phyloP scores from a whole-genome alignment of 1,140 invertebrate species.

The Pseudomyrmex sp. region DNA sequence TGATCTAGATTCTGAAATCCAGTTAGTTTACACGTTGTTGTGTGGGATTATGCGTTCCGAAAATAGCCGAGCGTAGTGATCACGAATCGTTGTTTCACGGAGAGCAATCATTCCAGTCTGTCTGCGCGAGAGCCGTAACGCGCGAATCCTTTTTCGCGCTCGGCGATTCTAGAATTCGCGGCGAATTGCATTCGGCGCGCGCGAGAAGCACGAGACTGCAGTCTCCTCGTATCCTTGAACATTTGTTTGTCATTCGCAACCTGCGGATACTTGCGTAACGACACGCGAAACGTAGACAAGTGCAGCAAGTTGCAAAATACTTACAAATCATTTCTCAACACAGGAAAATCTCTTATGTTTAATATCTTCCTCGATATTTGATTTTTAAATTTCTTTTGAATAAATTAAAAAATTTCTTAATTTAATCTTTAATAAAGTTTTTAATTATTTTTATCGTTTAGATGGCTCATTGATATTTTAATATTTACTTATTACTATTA shows the following conservation, averaged over 20 bases:
- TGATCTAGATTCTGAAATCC: not conserved
- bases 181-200: conserved; percentile 8
- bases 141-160: not conserved
- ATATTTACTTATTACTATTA: not conserved
- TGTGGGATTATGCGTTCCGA: conserved; percentile 35
- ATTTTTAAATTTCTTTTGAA: too few species aligned
- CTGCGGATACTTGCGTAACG: conserved; percentile 40
- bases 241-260: conserved; percentile 22
- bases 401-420: too few species aligned
- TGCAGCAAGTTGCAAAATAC: too few species aligned
- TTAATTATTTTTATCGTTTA: not conserved
- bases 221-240: conserved; percentile 34
- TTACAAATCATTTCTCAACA: too few species aligned
- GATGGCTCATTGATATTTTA: not conserved
- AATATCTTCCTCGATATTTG: too few species aligned
- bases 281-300: conserved; percentile 2
- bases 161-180: conserved; percentile 24
- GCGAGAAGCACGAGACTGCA: conserved; percentile 13
- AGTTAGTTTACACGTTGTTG: conserved; percentile 26
- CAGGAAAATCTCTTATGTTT: too few species aligned
- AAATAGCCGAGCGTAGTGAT: conserved; percentile 41
- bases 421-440: too few species aligned
- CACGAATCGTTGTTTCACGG: conserved; percentile 43
- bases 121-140: conserved; percentile 15
- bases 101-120: conserved; percentile 33